Evolutionary conservation across 2,888 invertebrate genomes (phyloP).

Genomic region (Seira ritae): DNA sequence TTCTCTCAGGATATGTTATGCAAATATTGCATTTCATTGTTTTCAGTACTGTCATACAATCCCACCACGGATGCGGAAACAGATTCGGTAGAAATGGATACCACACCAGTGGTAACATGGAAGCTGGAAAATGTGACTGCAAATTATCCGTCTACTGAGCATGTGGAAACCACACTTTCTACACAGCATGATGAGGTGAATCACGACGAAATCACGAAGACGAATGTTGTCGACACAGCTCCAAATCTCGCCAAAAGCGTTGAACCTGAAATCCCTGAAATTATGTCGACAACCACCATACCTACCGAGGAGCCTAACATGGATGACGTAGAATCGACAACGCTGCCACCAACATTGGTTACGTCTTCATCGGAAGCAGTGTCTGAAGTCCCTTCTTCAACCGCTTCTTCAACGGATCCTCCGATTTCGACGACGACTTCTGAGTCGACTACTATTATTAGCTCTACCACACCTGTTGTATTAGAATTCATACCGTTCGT

Average conservation of each 20-base stretch:
- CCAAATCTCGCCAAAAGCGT: background rate
- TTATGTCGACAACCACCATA: slow-evolving; percentile 72
- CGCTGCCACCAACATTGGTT: slow-evolving; percentile 65
- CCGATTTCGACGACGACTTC: slow-evolving; percentile 59
- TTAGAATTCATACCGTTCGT: slow-evolving; percentile 87
- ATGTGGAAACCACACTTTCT: slow-evolving; percentile 25
- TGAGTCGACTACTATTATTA: slow-evolving; percentile 49
- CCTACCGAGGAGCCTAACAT: slow-evolving; percentile 19
- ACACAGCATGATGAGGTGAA: background rate
- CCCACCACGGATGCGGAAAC: slow-evolving; percentile 8
- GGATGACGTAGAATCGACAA: slow-evolving; percentile 7
- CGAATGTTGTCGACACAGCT: slow-evolving; percentile 25
- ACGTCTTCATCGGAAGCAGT: slow-evolving; percentile 65
- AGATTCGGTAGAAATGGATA: slow-evolving; percentile 60
- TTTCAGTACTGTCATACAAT: too few relatives aligned
- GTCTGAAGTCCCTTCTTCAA: slow-evolving; percentile 29
- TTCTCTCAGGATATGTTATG: too few relatives aligned
- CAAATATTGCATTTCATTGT: too few relatives aligned
- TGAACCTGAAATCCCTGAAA: slow-evolving; percentile 62
- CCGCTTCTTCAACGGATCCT: background rate
- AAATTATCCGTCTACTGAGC: slow-evolving; percentile 34
- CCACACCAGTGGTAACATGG: slow-evolving; percentile 35
- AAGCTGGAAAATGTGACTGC: slow-evolving; percentile 37
- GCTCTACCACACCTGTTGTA: slow-evolving; percentile 26
- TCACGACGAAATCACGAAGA: slow-evolving; percentile 33